Conservation (phyloP, 2,113 vertebrate species). For the Hyaena hyaena region DNA sequence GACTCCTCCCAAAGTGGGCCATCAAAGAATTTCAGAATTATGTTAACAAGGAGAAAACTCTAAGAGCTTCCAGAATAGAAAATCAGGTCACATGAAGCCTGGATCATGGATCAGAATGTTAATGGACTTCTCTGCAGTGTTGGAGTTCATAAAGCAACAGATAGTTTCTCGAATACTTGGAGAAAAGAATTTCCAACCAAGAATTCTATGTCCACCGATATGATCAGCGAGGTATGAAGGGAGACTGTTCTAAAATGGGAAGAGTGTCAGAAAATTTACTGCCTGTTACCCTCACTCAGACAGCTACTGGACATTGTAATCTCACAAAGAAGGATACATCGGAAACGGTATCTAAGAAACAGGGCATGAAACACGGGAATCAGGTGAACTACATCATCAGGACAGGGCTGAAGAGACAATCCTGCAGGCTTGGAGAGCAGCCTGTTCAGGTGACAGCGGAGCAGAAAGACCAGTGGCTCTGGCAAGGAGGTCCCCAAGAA, state of each 20-base stretch:
- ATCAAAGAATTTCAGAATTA: not conserved
- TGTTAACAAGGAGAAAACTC: not conserved
- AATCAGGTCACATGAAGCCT: not conserved
- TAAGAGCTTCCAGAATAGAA: not conserved
- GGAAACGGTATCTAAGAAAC: not conserved
- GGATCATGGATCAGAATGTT: not conserved
- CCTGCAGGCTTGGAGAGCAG: not conserved
- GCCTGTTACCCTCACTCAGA: not conserved
- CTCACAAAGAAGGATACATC: not conserved
- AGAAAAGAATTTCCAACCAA: slow-evolving; percentile 1
- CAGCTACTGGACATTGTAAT: not conserved
- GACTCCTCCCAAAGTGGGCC: not conserved
- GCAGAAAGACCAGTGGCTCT: not conserved
- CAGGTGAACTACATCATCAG: no score
- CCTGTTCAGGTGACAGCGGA: not conserved
- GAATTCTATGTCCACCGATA: not conserved
- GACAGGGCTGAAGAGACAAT: not conserved
- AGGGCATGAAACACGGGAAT: not conserved
- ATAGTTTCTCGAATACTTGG: not conserved
- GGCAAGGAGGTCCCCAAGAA: not conserved
- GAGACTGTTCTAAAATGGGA: not conserved
- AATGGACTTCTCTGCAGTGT: not conserved
- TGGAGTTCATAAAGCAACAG: not conserved
- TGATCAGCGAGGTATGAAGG: not conserved
- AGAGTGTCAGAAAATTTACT: not conserved